Base-by-base conservation (phyloP, 1,140 invertebrate species). In the Hycleus phaleratus region DNA sequence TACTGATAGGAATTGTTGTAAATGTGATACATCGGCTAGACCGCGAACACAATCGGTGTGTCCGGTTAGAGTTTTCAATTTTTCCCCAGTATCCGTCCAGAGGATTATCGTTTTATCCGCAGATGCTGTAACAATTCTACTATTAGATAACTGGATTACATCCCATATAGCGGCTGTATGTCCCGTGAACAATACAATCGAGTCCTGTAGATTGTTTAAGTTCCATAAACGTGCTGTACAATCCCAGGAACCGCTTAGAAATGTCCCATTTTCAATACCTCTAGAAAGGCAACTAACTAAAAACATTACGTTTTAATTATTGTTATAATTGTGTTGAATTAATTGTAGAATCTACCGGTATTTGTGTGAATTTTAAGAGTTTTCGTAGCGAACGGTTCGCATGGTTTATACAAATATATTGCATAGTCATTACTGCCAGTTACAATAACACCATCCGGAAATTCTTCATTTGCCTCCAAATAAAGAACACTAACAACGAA, bases 101-200 rank as follows among this genome's bases (percentile, higher is more conserved):
- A 95, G 68, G 63, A 86, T 86, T 46, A 98, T 89, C 9, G 81
- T 85, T 75, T 93, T 95, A 74, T 98, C 96, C 18, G 95, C 96
- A 2, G 88, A 90, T 7, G 85, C 92, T 12, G 94, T 95, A 0
- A 93, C 78, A 68, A 92, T 84, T 39, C 78, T 75, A 2, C 76
- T 73, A 63, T 81, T 78, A 2, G 72, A 62, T 1, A 87, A 67
- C 52, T 84, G 83, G 24, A 86, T 78, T 0, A 91, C 85, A 43
- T 85, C 83, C 95, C 95, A 98, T 9, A 98, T 90, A 25, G 95
- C 91, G 24, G 87, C 89, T 60, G 82, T 77, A 69, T 97, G 94
- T 4, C 88, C 93, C 63, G 77, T 77, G 2, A 92, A 76, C 2
- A 83, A 82, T 38, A 85, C 66, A 0, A 78, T 65, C 26, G 72